Conservation (phyloP, 2,888 invertebrate genomes). For the Drosophila algonquin region DNA sequence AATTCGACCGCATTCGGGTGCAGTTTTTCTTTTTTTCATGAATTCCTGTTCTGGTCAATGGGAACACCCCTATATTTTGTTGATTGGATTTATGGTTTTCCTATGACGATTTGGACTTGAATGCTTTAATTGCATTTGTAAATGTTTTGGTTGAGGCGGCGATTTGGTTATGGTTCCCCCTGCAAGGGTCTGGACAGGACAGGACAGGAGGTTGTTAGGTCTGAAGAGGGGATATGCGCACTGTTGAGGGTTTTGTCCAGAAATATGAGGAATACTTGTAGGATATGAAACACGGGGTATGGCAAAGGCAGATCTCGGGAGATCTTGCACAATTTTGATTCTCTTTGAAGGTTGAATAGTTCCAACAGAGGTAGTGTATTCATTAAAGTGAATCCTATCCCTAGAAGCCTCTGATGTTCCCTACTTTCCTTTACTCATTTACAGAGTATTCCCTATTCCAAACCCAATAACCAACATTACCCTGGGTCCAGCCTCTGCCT, state of each 20-base stretch:
- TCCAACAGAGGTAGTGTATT: no score
- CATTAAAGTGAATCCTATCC: no score
- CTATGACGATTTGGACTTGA: constrained; percentile 2
- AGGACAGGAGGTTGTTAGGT: neutral
- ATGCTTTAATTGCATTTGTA: constrained; percentile 50
- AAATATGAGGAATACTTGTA: neutral
- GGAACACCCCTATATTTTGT: constrained; percentile 19
- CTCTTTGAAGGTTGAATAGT: neutral
- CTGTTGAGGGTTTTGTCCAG: neutral
- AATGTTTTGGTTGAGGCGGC: constrained; percentile 40
- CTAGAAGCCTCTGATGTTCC: no score
- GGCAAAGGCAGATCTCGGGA: neutral
- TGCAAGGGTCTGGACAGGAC: neutral
- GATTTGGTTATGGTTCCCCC: constrained; percentile 1
- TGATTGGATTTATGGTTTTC: constrained; percentile 23
- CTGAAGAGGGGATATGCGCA: neutral
- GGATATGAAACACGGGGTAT: neutral
- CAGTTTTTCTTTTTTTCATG: constrained; percentile 4
- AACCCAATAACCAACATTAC: neutral
- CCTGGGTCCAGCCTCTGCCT: neutral
- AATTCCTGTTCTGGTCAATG: constrained; percentile 35
- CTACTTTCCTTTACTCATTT: neutral
- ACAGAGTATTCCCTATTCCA: neutral
- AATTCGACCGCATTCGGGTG: constrained; percentile 61
- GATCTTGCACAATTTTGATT: neutral